A percentile compares a stretch with the other conserved stretches of the same genome.
Conservation (phyloP, 2,888 invertebrate species). For the Callosobruchus maculatus region DNA sequence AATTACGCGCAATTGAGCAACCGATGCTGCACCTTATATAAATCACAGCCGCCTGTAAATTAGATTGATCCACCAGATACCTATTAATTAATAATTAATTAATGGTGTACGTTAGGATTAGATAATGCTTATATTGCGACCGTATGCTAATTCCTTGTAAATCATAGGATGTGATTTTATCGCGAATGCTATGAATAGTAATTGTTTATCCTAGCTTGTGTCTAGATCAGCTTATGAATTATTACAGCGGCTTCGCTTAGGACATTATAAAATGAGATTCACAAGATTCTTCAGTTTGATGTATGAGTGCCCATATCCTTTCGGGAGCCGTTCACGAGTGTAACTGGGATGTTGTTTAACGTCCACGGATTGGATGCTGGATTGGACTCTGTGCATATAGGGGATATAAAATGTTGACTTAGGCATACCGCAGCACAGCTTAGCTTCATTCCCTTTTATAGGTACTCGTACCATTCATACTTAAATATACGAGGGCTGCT, state of each 20-base stretch:
- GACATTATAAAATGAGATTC: neutral
- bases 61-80: slow-evolving; percentile 32
- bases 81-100: slow-evolving; percentile 45
- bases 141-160: slow-evolving; percentile 51
- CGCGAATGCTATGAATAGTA: neutral
- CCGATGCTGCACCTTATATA: neutral
- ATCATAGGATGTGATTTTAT: slow-evolving; percentile 38
- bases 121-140: slow-evolving; percentile 46
- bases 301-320: neutral
- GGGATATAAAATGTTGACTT: too few species aligned
- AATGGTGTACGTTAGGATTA: slow-evolving; percentile 39
- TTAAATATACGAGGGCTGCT: too few species aligned
- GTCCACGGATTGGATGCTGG: too few species aligned
- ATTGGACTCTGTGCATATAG: too few species aligned
- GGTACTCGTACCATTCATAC: too few species aligned
- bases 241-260: neutral
- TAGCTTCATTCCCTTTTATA: too few species aligned
- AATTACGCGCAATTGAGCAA: neutral
- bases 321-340: too few species aligned
- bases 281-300: neutral
- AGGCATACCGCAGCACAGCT: too few species aligned
- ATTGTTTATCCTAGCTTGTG: neutral
- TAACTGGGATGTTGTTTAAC: too few species aligned
- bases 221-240: neutral
- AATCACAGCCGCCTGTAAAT: slow-evolving; percentile 22